phyloP scores from a whole-genome alignment of 2,797 vertebrate species.

The Poecilia gillii region DNA sequence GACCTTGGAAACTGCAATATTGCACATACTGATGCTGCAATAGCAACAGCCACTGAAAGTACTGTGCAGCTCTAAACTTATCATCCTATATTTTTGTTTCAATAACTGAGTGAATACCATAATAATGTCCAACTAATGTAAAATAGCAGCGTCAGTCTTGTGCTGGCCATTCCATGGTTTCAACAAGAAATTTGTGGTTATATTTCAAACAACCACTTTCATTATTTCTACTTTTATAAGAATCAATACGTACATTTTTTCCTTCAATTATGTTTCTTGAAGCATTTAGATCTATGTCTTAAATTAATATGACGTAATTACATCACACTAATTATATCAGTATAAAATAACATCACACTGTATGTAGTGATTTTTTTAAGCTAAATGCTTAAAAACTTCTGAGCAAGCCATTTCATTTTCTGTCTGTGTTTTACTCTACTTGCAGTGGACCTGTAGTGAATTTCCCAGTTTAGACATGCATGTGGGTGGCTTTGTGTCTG shows the following conservation, averaged over 20 bases:
- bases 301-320: background rate
- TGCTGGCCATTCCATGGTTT: background rate
- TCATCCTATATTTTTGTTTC: background rate
- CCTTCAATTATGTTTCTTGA: background rate
- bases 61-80: background rate
- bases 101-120: background rate
- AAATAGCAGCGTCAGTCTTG: background rate
- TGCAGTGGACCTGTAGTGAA: slow-evolving; percentile 16
- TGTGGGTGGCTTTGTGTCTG: slow-evolving; percentile 33
- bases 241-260: background rate
- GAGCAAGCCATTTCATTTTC: slow-evolving; percentile 9
- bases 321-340: background rate
- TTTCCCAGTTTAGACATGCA: slow-evolving; percentile 17
- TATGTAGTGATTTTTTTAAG: background rate
- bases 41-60: background rate
- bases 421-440: slow-evolving; percentile 8
- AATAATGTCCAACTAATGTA: background rate
- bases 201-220: background rate
- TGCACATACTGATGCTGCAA: background rate
- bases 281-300: background rate
- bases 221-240: background rate
- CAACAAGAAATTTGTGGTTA: background rate
- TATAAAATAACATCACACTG: background rate
- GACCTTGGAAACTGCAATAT: background rate
- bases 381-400: background rate